Base-by-base conservation (phyloP, 2,113 vertebrate species). In the Brachyhypopomus occidentalis region DNA sequence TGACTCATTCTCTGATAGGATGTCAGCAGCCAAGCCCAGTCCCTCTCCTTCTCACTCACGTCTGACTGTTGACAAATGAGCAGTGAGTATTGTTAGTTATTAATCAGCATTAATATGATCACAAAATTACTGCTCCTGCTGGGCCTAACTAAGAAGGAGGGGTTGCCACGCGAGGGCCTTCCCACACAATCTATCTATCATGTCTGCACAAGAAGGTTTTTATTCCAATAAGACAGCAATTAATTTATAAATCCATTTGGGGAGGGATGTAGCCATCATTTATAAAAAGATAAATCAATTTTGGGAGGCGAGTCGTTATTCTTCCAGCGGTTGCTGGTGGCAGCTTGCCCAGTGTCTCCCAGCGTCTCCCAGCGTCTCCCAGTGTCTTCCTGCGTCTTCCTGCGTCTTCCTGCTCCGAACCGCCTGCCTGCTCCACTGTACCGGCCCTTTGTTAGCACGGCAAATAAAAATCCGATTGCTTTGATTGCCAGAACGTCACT, bases 171-270 rank as follows among this genome's bases (percentile, higher is more conserved):
- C 86, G 93, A 94, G 92, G 91, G 92, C 92, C 93, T 72, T 71
- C 88, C 87, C 90, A 94, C 93, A 94, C 91, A 91, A 88, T 82
- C 87, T 90, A 97, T 97, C 94, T 94, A 95, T 97, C 95, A 97
- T 94, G 90, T 92, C 91, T 87, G 89, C 88, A 94, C 93, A 96
- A 95, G 92, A 95, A 95, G 90, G 88, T 90, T 96, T 96, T 96
- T 96, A 95, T 95, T 96, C 92, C 94, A 96, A 94, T 95, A 96
- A 94, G 92, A 95, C 86, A 93, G 93, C 92, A 96, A 96, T 95
- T 97, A 95, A 96, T 97, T 96, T 95, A 96, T 95, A 95, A 95
- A 97, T 95, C 94, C 94, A 95, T 95, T 96, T 96, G 92, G 91
- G 91, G 78, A 83, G 63, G 89, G 93, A 95, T 94, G 92, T 94